Conservation (phyloP, 2,113 vertebrate species). For the Charadrius vociferus region DNA sequence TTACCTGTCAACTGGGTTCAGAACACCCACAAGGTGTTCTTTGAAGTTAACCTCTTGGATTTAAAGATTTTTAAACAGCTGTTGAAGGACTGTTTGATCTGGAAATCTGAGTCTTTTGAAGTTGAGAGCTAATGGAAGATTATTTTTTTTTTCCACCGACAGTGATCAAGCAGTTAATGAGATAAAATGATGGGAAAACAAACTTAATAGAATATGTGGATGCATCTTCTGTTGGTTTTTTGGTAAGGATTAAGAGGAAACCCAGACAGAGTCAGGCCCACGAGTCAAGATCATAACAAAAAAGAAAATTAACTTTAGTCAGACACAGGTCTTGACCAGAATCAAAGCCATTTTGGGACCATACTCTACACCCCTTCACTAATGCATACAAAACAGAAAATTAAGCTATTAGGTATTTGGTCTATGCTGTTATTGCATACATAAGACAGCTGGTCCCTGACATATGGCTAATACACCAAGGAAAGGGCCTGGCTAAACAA, state of each 20-base stretch:
- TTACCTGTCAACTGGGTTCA: conserved; percentile 75
- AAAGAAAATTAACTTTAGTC: conserved; percentile 54
- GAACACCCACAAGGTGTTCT: conserved; percentile 74
- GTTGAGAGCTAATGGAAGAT: conserved; percentile 73
- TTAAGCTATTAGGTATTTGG: neutral
- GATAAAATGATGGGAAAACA: conserved; percentile 72
- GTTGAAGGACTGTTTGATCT: conserved; percentile 77
- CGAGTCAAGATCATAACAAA: conserved; percentile 47
- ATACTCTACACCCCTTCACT: neutral
- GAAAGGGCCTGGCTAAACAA: neutral
- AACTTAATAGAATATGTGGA: conserved; percentile 65
- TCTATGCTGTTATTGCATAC: neutral
- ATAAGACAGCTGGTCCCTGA: neutral
- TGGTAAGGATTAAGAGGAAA: conserved; percentile 62
- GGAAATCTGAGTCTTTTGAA: conserved; percentile 75
- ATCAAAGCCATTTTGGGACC: conserved; percentile 14
- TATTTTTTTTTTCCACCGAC: conserved; percentile 56
- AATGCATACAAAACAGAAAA: neutral
- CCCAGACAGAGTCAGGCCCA: conserved; percentile 36
- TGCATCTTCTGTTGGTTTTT: conserved; percentile 33
- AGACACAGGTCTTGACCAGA: neutral
- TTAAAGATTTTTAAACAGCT: conserved; percentile 73
- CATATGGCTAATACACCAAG: neutral
- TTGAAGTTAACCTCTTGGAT: conserved; percentile 79
- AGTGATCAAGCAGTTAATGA: conserved; percentile 80